Evolutionary conservation across 2,888 invertebrate species (phyloP).

Genomic region (Aleiodes leptofemur): DNA sequence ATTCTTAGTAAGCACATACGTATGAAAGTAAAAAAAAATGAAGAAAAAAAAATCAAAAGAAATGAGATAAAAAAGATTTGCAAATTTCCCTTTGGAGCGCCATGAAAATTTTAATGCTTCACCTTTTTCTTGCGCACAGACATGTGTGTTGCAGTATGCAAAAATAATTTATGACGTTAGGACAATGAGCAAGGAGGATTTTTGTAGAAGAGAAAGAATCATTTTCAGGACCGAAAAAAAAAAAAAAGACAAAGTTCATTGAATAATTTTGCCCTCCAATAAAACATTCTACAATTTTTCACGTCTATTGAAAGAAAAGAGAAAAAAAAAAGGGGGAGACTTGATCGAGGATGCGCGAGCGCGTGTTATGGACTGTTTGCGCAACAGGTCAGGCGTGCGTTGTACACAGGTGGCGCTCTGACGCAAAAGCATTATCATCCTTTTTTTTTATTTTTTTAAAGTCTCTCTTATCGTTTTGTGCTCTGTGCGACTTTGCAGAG

Average conservation of each 20-base stretch:
- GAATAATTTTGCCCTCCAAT: neutral
- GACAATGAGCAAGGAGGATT: neutral
- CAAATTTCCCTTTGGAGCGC: conserved; percentile 1
- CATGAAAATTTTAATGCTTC: conserved; percentile 9
- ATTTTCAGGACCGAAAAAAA: neutral
- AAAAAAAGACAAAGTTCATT: neutral
- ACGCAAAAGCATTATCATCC: conserved; percentile 55
- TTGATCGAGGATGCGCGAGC: conserved; percentile 28
- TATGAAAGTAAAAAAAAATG: conserved; percentile 27
- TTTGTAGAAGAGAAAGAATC: neutral
- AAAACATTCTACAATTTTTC: neutral
- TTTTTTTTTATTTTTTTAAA: neutral
- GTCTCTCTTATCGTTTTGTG: conserved; percentile 18
- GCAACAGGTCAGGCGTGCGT: conserved; percentile 57
- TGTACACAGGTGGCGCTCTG: conserved; percentile 63
- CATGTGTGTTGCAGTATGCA: neutral
- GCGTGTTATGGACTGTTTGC: conserved; percentile 55
- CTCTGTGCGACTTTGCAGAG: neutral
- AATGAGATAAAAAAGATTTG: neutral
- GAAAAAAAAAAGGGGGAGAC: conserved; percentile 8
- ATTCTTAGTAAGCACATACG: conserved; percentile 19
- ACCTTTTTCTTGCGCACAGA: neutral
- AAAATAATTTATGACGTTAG: conserved; percentile 12
- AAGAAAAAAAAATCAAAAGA: neutral
- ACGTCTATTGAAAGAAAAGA: conserved; percentile 33